phyloP scores from a whole-genome alignment of 2,888 invertebrate genomes.

The Nomada fabriciana region DNA sequence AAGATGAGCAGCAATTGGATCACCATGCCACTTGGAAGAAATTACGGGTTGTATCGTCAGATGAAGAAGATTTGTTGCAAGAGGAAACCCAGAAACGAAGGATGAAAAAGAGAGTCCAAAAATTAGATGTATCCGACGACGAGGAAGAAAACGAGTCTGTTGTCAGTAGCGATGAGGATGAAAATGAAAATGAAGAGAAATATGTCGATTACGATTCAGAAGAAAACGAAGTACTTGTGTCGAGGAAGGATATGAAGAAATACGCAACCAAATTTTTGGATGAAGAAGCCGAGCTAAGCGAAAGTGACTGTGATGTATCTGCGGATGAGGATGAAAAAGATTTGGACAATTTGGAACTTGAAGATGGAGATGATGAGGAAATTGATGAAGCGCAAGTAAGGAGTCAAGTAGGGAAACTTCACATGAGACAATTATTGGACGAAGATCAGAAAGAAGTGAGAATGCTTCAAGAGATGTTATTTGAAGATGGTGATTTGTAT shows the following conservation, averaged over 20 bases:
- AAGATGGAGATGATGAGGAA: conserved; percentile 93
- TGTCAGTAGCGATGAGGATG: conserved; percentile 79
- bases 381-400: conserved; percentile 92
- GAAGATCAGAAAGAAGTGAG: conserved; percentile 94
- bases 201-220: conserved; percentile 91
- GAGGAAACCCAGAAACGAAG: conserved; percentile 44
- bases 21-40: conserved; percentile 64
- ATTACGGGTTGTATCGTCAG: conserved; percentile 76
- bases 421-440: conserved; percentile 94
- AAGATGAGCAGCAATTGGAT: conserved; percentile 79
- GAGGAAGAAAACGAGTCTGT: conserved; percentile 75
- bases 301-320: conserved; percentile 93
- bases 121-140: conserved; percentile 79
- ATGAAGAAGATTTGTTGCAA: conserved; percentile 79
- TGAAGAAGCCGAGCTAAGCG: conserved; percentile 95
- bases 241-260: conserved; percentile 82
- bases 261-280: conserved; percentile 92
- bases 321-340: conserved; percentile 94
- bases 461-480: conserved; percentile 92
- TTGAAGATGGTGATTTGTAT: conserved; percentile 95
- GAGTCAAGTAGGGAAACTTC: conserved; percentile 92
- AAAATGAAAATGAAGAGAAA: conserved; percentile 73
- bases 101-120: conserved; percentile 70
- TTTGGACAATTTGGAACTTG: conserved; percentile 92
- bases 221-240: conserved; percentile 89